Evolutionary conservation across 2,888 invertebrate species (phyloP), one percentile per base, ranked within the genome.

Genomic region (Exocentrus adspersus): DNA sequence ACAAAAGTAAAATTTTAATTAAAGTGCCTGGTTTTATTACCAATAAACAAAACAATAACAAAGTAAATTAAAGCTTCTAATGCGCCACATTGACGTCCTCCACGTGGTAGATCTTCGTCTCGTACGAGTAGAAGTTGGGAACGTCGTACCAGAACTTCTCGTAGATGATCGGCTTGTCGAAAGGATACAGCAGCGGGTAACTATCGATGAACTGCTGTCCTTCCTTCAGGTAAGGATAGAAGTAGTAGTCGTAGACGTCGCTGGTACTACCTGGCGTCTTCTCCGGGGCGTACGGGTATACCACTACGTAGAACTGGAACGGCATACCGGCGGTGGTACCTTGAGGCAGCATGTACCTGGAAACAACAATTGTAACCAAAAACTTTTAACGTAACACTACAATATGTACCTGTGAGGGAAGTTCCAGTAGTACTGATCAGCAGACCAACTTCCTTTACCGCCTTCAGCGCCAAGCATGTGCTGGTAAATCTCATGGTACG

Each of bases 171-270:
- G 84, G 83, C 72, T 90, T 88, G 78, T 93, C 92, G 77, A 92
- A 86, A 65, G 93, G 93, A 85, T 88, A 93, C 54, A 90, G 91
- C 74, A 89, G 84, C 45, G 91, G 86, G 79, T 86, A 86, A 69
- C 84, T 85, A 79, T 92, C 91, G 48, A 89, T 37, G 57, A 63
- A 70, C 19, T 50, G 41, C 10, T 43, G 6, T 4, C 51, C 54
- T 30, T 46, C 53, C 5, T 37, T 12, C 4, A 32, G 37, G 7
- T 14, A 45, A 5, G 53, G 53, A n/a, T 53, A 48, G 54, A 53
- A 61, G 41, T 46, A 61, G 28, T 43, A 42, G 16, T 61, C 46
- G 3, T 9, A 46, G 42, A 17, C 5, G n/a, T 21, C 5, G 30
- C 7, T 37, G 28, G 24, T 12, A n/a, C 10, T 1, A 9, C 6